Evolutionary conservation across 1,140 invertebrate species (phyloP).

Genomic region (Euborellia annulipes): DNA sequence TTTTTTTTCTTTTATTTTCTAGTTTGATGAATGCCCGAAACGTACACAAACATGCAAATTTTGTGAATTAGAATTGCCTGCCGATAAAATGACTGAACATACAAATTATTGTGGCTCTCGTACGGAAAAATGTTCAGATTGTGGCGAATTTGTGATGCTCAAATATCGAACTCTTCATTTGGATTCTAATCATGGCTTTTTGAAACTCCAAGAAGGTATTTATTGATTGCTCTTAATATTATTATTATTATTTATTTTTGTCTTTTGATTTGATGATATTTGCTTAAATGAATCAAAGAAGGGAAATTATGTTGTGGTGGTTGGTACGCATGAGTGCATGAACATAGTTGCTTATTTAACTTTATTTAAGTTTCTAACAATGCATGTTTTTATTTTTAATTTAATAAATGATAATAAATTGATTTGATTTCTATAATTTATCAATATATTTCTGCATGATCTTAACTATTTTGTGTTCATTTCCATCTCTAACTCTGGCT

Average conservation of each 20-base stretch:
- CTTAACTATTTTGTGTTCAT: too few species aligned
- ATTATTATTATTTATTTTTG: constrained; percentile 6
- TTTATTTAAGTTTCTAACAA: too few species aligned
- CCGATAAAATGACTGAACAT: constrained; percentile 38
- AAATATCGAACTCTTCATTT: constrained; percentile 44
- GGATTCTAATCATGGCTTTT: constrained; percentile 41
- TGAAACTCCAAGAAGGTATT: constrained; percentile 38
- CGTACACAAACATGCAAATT: constrained; percentile 33
- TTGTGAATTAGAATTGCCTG: constrained; percentile 42
- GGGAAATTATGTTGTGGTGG: constrained; percentile 1
- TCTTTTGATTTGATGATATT: neutral
- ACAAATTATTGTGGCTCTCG: constrained; percentile 47
- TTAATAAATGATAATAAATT: too few species aligned
- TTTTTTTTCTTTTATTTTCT: too few species aligned
- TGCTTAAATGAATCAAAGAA: neutral
- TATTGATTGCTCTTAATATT: constrained; percentile 15
- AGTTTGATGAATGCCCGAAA: neutral
- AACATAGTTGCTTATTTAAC: too few species aligned
- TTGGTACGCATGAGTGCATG: too few species aligned
- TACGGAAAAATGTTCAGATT: constrained; percentile 44
- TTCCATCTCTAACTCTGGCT: too few species aligned
- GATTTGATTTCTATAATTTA: too few species aligned
- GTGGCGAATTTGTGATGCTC: constrained; percentile 46
- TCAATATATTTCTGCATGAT: too few species aligned
- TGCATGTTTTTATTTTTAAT: too few species aligned